A percentile compares a stretch with the other conserved stretches of the same genome.
These are phyloP conservation scores for Odontomachus brunneus DNA, from an alignment of 1,140 invertebrate genomes.

Conservation along the genomic window DNA sequence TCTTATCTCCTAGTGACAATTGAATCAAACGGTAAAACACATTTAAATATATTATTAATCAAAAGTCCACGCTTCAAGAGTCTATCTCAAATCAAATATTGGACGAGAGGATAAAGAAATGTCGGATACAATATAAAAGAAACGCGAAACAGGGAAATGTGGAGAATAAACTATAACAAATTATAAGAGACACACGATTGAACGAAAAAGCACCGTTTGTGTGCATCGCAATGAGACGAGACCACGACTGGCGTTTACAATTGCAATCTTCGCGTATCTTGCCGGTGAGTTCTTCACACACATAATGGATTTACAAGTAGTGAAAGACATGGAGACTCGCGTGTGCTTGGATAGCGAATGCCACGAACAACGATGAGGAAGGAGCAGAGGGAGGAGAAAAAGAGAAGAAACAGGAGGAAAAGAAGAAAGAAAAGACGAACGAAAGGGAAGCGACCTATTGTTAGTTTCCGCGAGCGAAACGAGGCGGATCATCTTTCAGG, in stretches of 20 bases:
- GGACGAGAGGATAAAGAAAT: neutral
- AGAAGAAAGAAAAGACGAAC: conserved; percentile 26
- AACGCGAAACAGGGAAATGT: too few species aligned
- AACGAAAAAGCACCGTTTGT: neutral
- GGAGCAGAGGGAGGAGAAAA: too few species aligned
- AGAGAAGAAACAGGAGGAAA: neutral
- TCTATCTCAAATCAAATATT: neutral
- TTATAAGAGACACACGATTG: neutral
- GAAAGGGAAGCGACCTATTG: conserved; percentile 47
- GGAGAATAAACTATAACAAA: neutral
- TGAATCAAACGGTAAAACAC: neutral
- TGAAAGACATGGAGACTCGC: conserved; percentile 25
- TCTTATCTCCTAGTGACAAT: neutral
- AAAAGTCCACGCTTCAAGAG: neutral
- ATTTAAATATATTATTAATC: neutral
- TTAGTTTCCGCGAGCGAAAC: conserved; percentile 53
- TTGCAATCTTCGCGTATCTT: conserved; percentile 7
- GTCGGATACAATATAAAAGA: neutral
- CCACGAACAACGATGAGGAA: neutral
- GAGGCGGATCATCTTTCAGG: conserved; percentile 60
- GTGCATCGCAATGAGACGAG: neutral
- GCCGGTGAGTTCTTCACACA: neutral
- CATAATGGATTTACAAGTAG: conserved; percentile 3
- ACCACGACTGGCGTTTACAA: conserved; percentile 10
- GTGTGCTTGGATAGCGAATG: conserved; percentile 7